phyloP scores from a whole-genome alignment of 2,113 vertebrate genomes.

The Ictidomys tridecemlineatus region DNA sequence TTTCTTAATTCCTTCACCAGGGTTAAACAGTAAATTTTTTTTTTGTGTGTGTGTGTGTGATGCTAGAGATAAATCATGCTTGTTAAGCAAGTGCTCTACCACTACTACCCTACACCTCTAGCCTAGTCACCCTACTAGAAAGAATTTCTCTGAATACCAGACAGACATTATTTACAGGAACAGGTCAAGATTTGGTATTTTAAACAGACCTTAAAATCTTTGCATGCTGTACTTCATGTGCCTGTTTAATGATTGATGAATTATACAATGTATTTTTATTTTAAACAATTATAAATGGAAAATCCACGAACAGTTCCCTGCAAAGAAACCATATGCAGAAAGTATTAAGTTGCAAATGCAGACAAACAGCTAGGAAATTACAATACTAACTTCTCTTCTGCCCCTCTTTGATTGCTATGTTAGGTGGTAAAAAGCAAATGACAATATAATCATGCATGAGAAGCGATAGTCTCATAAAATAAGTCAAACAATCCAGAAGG shows the following conservation, averaged over 20 bases:
- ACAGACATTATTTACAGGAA: not conserved
- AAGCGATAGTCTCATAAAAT: constrained; percentile 11
- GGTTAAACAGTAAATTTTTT: not conserved
- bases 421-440: constrained; percentile 34
- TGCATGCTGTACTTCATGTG: not conserved
- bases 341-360: not conserved
- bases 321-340: not conserved
- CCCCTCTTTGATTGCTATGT: not conserved
- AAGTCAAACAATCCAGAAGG: not conserved
- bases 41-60: no score
- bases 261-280: not conserved
- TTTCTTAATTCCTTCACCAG: not conserved
- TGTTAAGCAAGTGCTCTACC: not conserved
- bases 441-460: not conserved
- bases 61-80: not conserved
- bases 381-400: not conserved
- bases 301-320: not conserved
- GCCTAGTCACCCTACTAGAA: not conserved
- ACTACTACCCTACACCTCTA: not conserved
- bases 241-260: not conserved
- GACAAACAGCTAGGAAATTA: not conserved
- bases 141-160: not conserved
- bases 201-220: not conserved
- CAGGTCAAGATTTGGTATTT: not conserved
- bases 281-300: not conserved